A percentile compares a stretch with the other conserved stretches of the same genome.
Conservation (phyloP, 2,797 vertebrate genomes). For the Urocyon cinereoargenteus region DNA sequence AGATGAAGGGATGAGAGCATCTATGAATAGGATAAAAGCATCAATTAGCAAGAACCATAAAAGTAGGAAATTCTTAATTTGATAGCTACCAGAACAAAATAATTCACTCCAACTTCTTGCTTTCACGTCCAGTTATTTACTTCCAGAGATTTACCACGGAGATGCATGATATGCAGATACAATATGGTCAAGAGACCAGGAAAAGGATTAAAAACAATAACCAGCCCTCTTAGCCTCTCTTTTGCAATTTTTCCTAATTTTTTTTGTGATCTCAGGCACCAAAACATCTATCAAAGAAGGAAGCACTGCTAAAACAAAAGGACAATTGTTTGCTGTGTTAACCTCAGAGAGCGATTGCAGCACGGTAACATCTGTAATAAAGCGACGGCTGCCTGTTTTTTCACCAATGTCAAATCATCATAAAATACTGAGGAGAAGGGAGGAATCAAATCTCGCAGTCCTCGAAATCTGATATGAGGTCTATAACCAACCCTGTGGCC, state of each 20-base stretch:
- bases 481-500: slow-evolving; percentile 73
- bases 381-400: slow-evolving; percentile 24
- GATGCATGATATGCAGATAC: not conserved
- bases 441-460: slow-evolving; percentile 71
- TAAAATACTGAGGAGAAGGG: slow-evolving; percentile 79
- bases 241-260: slow-evolving; percentile 15
- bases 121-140: slow-evolving; percentile 25
- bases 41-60: slow-evolving; percentile 1
- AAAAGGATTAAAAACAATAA: slow-evolving; percentile 22
- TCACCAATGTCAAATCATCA: slow-evolving; percentile 77
- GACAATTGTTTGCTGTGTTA: slow-evolving; percentile 64
- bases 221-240: not conserved
- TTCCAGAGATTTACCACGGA: not conserved
- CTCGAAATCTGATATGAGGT: slow-evolving; percentile 72
- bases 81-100: not conserved
- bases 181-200: not conserved
- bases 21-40: slow-evolving; percentile 28
- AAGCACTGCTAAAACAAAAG: slow-evolving; percentile 54
- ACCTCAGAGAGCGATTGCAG: slow-evolving; percentile 35
- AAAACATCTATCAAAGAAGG: slow-evolving; percentile 53
- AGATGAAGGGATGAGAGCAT: not conserved
- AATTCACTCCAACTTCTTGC: not conserved
- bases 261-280: not conserved
- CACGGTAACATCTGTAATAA: slow-evolving; percentile 60
- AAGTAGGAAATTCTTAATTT: slow-evolving; percentile 35